Conservation (phyloP, 2,113 vertebrate species). For the Ophthalmolycus amberensis region DNA sequence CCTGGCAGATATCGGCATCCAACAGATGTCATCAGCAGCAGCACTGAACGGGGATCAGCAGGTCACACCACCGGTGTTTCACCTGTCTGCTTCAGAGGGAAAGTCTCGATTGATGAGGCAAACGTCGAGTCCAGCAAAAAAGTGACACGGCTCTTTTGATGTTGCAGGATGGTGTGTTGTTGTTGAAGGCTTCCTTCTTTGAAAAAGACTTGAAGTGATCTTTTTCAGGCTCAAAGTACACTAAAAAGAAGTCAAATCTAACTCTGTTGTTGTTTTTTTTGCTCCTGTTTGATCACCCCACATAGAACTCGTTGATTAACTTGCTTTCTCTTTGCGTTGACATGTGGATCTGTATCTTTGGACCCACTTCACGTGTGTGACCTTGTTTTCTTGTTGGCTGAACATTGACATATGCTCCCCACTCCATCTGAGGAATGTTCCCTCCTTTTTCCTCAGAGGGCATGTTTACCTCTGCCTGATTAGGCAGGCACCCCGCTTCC, state of each 20-base stretch:
- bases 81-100: constrained; percentile 28
- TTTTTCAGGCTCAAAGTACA: constrained; percentile 22
- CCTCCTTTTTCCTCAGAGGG: constrained; percentile 62
- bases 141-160: constrained; percentile 23
- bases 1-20: constrained; percentile 52
- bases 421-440: constrained; percentile 69
- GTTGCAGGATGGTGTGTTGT: neutral
- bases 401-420: constrained; percentile 19
- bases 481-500: constrained; percentile 69
- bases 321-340: neutral
- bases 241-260: neutral
- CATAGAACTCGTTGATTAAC: neutral
- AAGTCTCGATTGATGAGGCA: constrained; percentile 18
- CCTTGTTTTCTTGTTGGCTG: constrained; percentile 29
- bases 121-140: neutral
- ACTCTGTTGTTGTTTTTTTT: too few species aligned
- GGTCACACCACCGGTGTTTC: constrained; percentile 15
- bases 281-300: neutral
- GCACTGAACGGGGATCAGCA: constrained; percentile 22
- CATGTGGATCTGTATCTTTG: neutral
- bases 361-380: neutral
- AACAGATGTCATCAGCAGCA: constrained; percentile 51
- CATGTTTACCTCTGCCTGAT: constrained; percentile 69
- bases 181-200: neutral
- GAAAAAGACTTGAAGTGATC: constrained; percentile 8